Percentiles rank a stretch among this genome's conserved stretches.
These are phyloP conservation scores for Garra rufa DNA, from an alignment of 2,113 vertebrate genomes.

Conservation along the genomic window DNA sequence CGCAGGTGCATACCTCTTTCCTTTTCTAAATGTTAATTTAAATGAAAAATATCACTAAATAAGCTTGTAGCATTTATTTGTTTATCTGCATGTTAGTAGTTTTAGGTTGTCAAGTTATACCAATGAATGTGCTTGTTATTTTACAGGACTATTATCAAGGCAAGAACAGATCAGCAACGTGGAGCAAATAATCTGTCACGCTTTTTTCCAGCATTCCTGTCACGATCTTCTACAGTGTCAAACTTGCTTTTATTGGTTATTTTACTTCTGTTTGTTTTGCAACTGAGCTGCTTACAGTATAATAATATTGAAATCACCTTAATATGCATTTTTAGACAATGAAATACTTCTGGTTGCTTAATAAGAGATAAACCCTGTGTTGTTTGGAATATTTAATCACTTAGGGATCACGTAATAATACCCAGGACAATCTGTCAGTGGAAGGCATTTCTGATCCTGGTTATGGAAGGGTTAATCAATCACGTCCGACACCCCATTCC, in stretches of 20 bases:
- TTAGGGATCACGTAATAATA: constrained; percentile 52
- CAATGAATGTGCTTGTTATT: neutral
- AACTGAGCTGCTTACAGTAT: neutral
- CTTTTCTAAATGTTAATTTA: neutral
- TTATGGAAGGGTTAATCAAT: constrained; percentile 58
- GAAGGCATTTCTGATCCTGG: constrained; percentile 16
- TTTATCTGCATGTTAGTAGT: neutral
- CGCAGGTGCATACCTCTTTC: constrained; percentile 60
- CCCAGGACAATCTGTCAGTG: constrained; percentile 18
- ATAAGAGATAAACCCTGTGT: neutral
- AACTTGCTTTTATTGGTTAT: constrained; percentile 35
- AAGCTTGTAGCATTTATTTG: neutral
- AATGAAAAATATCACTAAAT: neutral
- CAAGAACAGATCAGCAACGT: constrained; percentile 21
- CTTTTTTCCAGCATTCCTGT: constrained; percentile 8
- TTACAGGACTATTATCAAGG: constrained; percentile 31
- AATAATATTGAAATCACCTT: neutral
- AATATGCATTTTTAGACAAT: neutral
- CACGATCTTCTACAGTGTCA: constrained; percentile 12
- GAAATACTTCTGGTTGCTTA: neutral
- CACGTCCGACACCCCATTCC: constrained; percentile 5
- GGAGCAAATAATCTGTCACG: neutral
- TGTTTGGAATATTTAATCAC: neutral
- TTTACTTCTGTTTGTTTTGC: neutral
- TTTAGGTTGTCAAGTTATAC: neutral